Base-by-base conservation (phyloP, 1,140 invertebrate genomes). In the Armadillidium nasatum region DNA sequence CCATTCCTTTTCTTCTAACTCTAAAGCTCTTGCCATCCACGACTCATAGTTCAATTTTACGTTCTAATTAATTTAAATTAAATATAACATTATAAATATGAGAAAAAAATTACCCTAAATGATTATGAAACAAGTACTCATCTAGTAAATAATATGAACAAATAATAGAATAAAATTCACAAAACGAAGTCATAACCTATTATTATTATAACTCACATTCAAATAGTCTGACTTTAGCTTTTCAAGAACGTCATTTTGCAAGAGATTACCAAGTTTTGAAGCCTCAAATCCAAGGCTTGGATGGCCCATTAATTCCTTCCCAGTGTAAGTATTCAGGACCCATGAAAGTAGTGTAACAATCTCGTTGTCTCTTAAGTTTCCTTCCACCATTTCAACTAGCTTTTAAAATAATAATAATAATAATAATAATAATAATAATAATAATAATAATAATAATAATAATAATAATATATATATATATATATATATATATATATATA, bases 21-120 rank as follows among this genome's bases (percentile, higher is more conserved):
- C 90, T 54, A 98, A 85, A 0, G 96, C 94, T 84, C 97, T 98
- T 78, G 91, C 91, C 91, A 98, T 94, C 96, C 97, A 99, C 82
- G 97, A 94, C 82, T 90, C 89, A 83, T 97, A 96, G 85, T 99
- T 98, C 1, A 88, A 89, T 81, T 92, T 91, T 89, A 98, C 95
- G 84, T 93, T 94, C 87, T 92, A 82, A 33, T 33, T 33, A 33
- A 33, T 33, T 33, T 33, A 33, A 33, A 3, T 33, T 3, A 33
- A 33, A 33, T 3, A 33, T 33, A 33, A 33, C 33, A 33, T 33
- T 33, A 33, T 33, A 33, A 33, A 33, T 33, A 33, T 33, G 33
- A 33, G 33, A 33, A 6, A 33, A 33, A 33, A 33, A n/a, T n/a
- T n/a, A n/a, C n/a, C n/a, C n/a, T n/a, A n/a, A n/a, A n/a, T n/a